Evolutionary conservation across 2,888 invertebrate species (phyloP).

Genomic region (Pelosia muscerda): DNA sequence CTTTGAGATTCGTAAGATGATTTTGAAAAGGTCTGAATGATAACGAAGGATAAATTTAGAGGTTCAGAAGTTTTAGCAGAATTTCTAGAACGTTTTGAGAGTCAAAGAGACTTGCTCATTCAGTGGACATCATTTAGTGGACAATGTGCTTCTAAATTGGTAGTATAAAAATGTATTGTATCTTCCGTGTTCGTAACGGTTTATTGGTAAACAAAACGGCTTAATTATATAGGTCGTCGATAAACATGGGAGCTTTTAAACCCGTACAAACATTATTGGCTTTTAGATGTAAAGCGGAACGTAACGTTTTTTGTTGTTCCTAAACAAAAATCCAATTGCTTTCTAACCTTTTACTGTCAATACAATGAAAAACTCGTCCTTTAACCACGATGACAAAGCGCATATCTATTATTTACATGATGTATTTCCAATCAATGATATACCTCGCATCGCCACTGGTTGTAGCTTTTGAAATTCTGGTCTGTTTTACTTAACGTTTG

Average conservation of each 20-base stretch:
- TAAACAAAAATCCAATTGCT: conserved; percentile 37
- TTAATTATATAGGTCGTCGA: conserved; percentile 1
- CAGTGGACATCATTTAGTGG: too few relatives aligned
- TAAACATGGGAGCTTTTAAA: conserved; percentile 15
- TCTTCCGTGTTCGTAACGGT: background rate
- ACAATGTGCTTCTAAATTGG: background rate
- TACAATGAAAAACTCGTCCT: conserved; percentile 16
- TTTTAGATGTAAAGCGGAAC: conserved; percentile 19
- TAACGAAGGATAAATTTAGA: too few relatives aligned
- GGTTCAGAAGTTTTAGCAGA: too few relatives aligned
- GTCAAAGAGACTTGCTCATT: background rate
- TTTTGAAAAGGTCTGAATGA: too few relatives aligned
- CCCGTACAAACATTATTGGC: conserved; percentile 5
- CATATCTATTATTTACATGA: background rate
- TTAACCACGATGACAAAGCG: conserved; percentile 1
- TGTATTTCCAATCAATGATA: background rate
- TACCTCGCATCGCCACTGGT: background rate
- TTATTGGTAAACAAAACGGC: background rate
- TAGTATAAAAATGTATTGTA: background rate
- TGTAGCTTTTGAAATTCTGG: too few relatives aligned
- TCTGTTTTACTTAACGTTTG: too few relatives aligned
- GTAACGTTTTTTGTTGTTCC: conserved; percentile 30
- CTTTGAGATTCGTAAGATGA: too few relatives aligned
- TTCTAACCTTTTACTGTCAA: conserved; percentile 28
- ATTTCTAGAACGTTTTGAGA: too few relatives aligned